Evolutionary conservation across 2,113 vertebrate genomes (phyloP).

Genomic region (Cichladusa arquata): DNA sequence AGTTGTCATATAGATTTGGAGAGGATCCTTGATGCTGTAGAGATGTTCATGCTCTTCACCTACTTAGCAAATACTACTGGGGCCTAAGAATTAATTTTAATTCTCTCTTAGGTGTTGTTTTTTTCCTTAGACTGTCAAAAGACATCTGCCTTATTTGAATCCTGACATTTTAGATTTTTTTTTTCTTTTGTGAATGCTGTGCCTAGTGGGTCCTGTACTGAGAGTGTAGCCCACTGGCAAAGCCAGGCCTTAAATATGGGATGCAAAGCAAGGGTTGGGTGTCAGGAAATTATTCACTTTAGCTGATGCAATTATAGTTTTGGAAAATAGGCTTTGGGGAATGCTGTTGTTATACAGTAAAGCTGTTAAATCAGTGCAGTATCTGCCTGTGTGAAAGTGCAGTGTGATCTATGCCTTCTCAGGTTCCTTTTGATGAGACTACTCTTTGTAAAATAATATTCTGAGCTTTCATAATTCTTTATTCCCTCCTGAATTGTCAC

Average conservation of each 20-base stretch:
- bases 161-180: not conserved
- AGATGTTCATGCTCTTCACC: not conserved
- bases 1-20: not conserved
- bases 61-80: not conserved
- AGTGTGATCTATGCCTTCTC: not conserved
- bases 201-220: not conserved
- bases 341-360: not conserved
- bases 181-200: not conserved
- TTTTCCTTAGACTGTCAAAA: not conserved
- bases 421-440: not conserved
- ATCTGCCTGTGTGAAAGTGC: not conserved
- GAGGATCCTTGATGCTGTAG: not conserved
- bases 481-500: not conserved
- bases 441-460: not conserved
- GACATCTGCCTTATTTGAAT: not conserved
- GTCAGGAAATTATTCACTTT: not conserved
- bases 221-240: not conserved
- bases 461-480: not conserved
- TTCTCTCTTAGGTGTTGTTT: not conserved
- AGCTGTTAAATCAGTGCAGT: not conserved
- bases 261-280: not conserved
- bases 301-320: not conserved
- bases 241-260: not conserved
- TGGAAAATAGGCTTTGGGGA: not conserved
- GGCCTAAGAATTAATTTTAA: constrained; percentile 34